These are phyloP conservation scores for Plutomurus gul DNA, from an alignment of 1,140 invertebrate genomes.

Conservation along the genomic window DNA sequence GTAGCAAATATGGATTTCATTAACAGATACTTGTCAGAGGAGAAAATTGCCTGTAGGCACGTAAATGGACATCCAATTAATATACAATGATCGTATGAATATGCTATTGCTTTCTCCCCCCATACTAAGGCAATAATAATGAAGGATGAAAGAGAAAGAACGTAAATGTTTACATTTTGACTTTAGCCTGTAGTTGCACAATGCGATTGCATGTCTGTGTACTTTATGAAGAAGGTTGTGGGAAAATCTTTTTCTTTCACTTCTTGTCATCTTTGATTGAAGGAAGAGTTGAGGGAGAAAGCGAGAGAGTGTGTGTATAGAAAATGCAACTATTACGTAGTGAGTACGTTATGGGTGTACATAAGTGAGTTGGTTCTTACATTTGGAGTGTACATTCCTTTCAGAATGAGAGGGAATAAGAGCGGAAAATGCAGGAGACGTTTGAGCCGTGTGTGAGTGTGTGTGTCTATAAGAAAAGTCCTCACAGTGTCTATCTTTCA, in stretches of 20 bases:
- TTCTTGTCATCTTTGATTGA: not conserved
- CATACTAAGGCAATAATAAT: no score
- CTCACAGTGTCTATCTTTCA: not conserved
- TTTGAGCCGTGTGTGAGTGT: not conserved
- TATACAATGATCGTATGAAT: no score
- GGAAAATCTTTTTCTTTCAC: not conserved
- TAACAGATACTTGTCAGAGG: no score
- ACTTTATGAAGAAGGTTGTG: no score
- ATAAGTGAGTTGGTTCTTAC: conserved; percentile 6
- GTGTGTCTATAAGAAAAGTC: not conserved
- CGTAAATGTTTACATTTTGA: no score
- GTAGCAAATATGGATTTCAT: no score
- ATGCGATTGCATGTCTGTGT: no score
- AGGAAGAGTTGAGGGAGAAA: not conserved
- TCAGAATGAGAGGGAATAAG: not conserved
- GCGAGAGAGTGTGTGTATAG: not conserved
- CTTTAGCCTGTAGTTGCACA: no score
- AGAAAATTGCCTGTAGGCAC: no score
- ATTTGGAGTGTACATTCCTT: not conserved
- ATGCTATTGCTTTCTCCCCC: no score
- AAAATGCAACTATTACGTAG: not conserved
- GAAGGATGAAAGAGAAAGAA: no score
- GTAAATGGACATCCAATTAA: no score
- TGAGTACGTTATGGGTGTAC: not conserved
- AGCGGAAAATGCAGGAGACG: conserved; percentile 3